A percentile compares a stretch with the other conserved stretches of the same genome.
Evolutionary conservation across 2,797 vertebrate species (phyloP).

Genomic region (Syncerus caffer): DNA sequence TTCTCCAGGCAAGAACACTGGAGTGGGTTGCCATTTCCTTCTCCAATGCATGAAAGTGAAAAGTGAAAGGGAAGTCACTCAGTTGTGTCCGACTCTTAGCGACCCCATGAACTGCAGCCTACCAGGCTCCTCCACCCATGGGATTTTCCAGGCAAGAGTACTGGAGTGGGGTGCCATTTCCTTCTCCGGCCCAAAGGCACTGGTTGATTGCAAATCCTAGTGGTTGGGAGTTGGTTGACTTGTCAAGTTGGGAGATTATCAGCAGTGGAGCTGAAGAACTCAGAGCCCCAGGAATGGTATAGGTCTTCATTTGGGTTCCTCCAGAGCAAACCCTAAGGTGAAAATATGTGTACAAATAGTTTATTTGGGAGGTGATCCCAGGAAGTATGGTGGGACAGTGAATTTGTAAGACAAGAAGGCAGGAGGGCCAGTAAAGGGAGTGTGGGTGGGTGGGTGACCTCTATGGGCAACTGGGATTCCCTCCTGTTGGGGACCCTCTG

Average conservation of each 20-base stretch:
- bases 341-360: not conserved
- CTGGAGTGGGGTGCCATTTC: too few relatives aligned
- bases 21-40: too few relatives aligned
- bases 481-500: not conserved
- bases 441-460: not conserved
- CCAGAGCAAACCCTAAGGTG: not conserved
- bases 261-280: not conserved
- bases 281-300: not conserved
- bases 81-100: too few relatives aligned
- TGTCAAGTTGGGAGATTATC: not conserved
- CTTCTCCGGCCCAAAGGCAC: not conserved
- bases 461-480: rapidly evolving
- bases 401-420: not conserved
- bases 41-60: too few relatives aligned
- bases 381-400: not conserved
- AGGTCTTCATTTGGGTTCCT: not conserved
- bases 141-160: too few relatives aligned
- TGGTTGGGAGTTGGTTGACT: not conserved
- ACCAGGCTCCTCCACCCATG: too few relatives aligned
- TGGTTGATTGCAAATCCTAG: not conserved
- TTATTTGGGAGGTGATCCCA: not conserved
- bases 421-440: not conserved
- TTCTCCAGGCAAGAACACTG: too few relatives aligned
- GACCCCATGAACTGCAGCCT: too few relatives aligned
- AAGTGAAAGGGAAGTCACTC: too few relatives aligned